Conservation (phyloP, 1,140 invertebrate genomes). For the Magallana angulata region DNA sequence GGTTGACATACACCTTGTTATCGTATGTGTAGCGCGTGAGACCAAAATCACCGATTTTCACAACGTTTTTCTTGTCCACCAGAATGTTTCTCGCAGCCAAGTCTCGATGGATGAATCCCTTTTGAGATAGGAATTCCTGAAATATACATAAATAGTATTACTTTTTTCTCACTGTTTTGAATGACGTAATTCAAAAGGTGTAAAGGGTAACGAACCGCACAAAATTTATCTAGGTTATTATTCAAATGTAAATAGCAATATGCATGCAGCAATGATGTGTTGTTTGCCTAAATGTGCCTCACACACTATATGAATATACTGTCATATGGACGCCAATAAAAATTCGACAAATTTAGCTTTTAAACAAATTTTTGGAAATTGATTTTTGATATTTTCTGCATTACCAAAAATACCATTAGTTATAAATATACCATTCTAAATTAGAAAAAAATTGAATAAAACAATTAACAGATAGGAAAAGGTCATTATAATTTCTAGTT, state of each 20-base stretch:
- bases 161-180: not conserved
- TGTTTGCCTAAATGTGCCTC: not conserved
- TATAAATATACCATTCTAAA: too few relatives aligned
- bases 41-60: conserved; percentile 80
- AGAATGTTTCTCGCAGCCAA: conserved; percentile 80
- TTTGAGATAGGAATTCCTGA: conserved; percentile 80
- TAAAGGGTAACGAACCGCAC: too few relatives aligned
- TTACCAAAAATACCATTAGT: too few relatives aligned
- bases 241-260: not conserved
- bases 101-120: conserved; percentile 81
- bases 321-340: too few relatives aligned
- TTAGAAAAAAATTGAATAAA: too few relatives aligned
- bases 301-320: too few relatives aligned
- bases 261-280: conserved; percentile 7
- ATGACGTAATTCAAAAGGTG: too few relatives aligned
- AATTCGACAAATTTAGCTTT: too few relatives aligned
- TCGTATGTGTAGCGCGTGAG: conserved; percentile 80
- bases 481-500: too few relatives aligned
- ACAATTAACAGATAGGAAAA: too few relatives aligned
- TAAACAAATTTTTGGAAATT: too few relatives aligned
- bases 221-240: not conserved
- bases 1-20: conserved; percentile 80
- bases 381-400: too few relatives aligned
- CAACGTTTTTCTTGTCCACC: conserved; percentile 76
- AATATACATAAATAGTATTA: conserved; percentile 43